phyloP scores from a whole-genome alignment of 2,797 vertebrate species.

The Esox lucius region DNA sequence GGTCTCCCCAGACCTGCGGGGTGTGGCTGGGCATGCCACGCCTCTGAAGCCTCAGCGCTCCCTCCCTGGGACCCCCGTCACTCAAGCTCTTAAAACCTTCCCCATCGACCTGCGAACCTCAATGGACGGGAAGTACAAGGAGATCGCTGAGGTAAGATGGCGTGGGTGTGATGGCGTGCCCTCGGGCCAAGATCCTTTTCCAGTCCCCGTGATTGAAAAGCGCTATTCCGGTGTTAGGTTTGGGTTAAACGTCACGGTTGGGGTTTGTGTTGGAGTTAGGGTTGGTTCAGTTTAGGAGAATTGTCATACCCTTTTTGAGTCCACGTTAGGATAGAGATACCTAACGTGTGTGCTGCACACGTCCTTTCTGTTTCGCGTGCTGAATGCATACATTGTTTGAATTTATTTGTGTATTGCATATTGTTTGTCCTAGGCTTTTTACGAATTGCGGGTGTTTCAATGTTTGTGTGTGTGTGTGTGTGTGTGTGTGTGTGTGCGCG shows the following conservation, averaged over 20 bases:
- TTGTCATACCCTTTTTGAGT: no score
- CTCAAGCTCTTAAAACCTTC: conserved; percentile 74
- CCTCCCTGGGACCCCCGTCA: conserved; percentile 84
- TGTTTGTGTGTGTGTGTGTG: neutral
- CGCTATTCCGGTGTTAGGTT: no score
- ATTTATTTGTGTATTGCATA: conserved; percentile 12
- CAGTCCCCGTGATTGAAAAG: no score
- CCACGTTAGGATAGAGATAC: no score
- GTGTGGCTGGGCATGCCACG: conserved; percentile 65
- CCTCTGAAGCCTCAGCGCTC: conserved; percentile 86
- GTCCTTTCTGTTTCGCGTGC: no score
- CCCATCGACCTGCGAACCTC: conserved; percentile 88
- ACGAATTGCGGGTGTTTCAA: no score
- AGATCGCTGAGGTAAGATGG: conserved; percentile 87
- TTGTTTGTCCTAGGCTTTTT: neutral
- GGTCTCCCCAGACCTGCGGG: conserved; percentile 74
- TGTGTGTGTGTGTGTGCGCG: neutral
- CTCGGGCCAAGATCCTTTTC: no score
- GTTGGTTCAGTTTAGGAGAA: no score
- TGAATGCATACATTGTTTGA: neutral
- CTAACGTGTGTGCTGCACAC: no score
- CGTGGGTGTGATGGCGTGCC: conserved; percentile 2
- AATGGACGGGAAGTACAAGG: conserved; percentile 97
- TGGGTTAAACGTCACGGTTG: no score
- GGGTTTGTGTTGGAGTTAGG: no score